A percentile compares a stretch with the other conserved stretches of the same genome.
These are phyloP conservation scores for Danionella cerebrum DNA, from an alignment of 2,113 vertebrate species.

Conservation along the genomic window DNA sequence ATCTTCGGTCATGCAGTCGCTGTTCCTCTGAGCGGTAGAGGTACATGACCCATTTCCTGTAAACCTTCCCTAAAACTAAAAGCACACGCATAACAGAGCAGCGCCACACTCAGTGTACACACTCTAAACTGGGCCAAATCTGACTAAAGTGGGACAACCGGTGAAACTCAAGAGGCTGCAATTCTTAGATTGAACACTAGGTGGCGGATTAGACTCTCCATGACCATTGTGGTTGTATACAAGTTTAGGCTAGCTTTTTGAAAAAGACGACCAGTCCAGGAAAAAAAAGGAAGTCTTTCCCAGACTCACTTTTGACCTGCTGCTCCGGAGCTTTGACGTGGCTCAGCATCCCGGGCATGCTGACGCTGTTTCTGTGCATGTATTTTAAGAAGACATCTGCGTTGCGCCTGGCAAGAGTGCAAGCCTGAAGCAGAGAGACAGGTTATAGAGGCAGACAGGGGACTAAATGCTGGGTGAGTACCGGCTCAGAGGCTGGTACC, in stretches of 20 bases:
- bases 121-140: conserved; percentile 36
- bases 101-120: not conserved
- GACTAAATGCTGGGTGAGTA: not conserved
- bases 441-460: too few relatives aligned
- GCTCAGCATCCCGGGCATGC: conserved; percentile 96
- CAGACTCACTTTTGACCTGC: conserved; percentile 92
- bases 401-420: conserved; percentile 88
- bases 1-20: too few relatives aligned
- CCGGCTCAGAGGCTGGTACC: conserved; percentile 52
- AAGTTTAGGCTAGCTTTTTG: too few relatives aligned
- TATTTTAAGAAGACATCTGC: conserved; percentile 98
- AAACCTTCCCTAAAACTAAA: too few relatives aligned
- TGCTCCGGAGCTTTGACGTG: conserved; percentile 96
- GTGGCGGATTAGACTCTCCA: too few relatives aligned
- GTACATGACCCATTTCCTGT: conserved; percentile 37
- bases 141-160: conserved; percentile 37
- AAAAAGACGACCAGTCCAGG: too few relatives aligned
- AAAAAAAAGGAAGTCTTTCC: too few relatives aligned
- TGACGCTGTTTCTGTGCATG: conserved; percentile 96
- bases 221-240: too few relatives aligned
- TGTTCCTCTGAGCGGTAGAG: conserved; percentile 4
- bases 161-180: not conserved
- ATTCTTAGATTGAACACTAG: conserved; percentile 18
- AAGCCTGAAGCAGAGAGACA: conserved; percentile 68
- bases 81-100: conserved; percentile 3